Conservation (phyloP, 2,888 invertebrate genomes). For the Leptopterna dolabrata region DNA sequence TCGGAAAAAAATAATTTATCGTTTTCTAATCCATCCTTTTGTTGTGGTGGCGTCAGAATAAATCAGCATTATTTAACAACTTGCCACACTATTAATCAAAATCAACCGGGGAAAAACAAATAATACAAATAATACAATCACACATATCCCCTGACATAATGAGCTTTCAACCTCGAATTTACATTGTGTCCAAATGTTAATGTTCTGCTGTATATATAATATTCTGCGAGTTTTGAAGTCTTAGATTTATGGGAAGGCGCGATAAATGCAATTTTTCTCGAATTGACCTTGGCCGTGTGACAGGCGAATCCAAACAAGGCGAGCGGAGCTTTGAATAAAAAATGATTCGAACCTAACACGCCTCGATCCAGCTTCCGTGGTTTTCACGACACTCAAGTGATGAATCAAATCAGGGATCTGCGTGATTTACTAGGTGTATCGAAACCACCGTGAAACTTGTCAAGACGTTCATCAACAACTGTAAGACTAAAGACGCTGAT, state of each 20-base stretch:
- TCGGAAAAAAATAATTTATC: too few relatives aligned
- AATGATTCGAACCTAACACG: background rate
- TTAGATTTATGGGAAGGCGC: background rate
- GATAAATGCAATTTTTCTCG: background rate
- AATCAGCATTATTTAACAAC: background rate
- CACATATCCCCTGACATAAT: background rate
- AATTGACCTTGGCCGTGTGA: background rate
- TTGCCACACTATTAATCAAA: background rate
- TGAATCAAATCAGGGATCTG: background rate
- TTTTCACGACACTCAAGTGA: background rate
- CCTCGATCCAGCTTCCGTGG: background rate
- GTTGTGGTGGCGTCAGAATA: background rate
- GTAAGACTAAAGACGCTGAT: too few relatives aligned
- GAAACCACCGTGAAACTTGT: too few relatives aligned
- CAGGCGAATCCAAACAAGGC: background rate
- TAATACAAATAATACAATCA: background rate
- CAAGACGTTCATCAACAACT: too few relatives aligned
- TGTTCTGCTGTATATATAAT: background rate
- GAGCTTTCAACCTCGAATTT: background rate
- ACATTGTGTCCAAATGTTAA: background rate
- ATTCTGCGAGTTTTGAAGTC: background rate
- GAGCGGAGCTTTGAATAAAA: background rate
- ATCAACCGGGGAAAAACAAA: background rate
- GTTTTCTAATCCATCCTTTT: too few relatives aligned
- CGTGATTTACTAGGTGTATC: too few relatives aligned